These are phyloP conservation scores for Baronia brevicornis DNA, from an alignment of 2,888 invertebrate genomes.

Conservation along the genomic window DNA sequence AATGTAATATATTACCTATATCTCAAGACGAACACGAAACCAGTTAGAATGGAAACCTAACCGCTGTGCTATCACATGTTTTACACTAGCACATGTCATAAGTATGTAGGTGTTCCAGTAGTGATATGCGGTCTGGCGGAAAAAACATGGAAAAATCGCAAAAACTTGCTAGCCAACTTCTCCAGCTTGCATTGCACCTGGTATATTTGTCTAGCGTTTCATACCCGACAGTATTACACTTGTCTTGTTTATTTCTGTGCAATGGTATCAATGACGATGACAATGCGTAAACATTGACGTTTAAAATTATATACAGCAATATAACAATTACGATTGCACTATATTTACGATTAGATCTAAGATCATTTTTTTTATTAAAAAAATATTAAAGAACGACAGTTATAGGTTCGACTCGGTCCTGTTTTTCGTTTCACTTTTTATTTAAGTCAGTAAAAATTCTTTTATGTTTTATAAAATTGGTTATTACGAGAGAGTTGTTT, in stretches of 20 bases:
- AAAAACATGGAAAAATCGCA: constrained; percentile 29
- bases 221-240: background rate
- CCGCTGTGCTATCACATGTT: constrained; percentile 1
- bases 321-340: too few relatives aligned
- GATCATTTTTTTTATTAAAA: too few relatives aligned
- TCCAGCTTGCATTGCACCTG: constrained; percentile 21
- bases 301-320: too few relatives aligned
- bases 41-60: constrained; percentile 9
- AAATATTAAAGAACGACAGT: too few relatives aligned
- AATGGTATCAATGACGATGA: constrained; percentile 17
- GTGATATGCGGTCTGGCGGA: constrained; percentile 19
- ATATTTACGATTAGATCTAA: too few relatives aligned
- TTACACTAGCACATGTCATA: constrained; percentile 8
- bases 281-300: constrained; percentile 15
- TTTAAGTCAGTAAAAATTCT: too few relatives aligned
- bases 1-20: too few relatives aligned
- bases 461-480: too few relatives aligned
- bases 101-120: constrained; percentile 7
- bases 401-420: too few relatives aligned
- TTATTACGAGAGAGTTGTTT: too few relatives aligned
- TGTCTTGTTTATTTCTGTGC: constrained; percentile 19
- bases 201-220: constrained; percentile 15
- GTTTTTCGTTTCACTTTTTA: too few relatives aligned
- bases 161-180: constrained; percentile 24
- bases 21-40: constrained; percentile 8